Evolutionary conservation across 2,113 vertebrate species (phyloP).

Genomic region (Limnothrissa miodon): DNA sequence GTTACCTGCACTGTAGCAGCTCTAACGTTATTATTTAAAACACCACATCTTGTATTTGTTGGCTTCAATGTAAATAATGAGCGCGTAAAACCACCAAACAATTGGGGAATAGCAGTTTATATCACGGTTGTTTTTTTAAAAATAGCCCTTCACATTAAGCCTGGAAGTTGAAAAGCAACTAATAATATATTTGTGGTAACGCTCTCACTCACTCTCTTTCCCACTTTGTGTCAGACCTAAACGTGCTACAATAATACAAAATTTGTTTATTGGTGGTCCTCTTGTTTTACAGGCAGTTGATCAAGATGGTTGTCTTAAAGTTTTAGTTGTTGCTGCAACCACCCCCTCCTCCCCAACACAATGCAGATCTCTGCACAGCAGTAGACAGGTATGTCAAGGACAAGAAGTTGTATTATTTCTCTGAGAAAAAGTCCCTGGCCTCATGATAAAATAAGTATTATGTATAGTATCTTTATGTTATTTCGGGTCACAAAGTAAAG

Average conservation of each 20-base stretch:
- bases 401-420: background rate
- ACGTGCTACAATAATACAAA: background rate
- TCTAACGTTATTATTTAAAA: background rate
- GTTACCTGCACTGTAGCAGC: background rate
- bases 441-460: too few species aligned
- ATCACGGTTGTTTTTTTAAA: background rate
- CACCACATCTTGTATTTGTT: too few species aligned
- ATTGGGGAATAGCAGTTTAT: too few species aligned
- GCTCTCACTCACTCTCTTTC: background rate
- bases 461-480: background rate
- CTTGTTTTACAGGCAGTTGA: slow-evolving; percentile 64
- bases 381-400: slow-evolving; percentile 68
- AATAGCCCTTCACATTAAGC: background rate
- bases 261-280: background rate
- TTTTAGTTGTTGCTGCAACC: slow-evolving; percentile 57
- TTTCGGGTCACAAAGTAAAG: background rate
- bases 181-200: background rate
- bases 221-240: background rate
- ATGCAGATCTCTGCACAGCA: slow-evolving; percentile 62
- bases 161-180: background rate
- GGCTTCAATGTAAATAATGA: too few species aligned
- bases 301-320: slow-evolving; percentile 52
- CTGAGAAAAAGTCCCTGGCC: too few species aligned
- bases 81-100: background rate
- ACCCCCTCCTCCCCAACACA: slow-evolving; percentile 40